Evolutionary conservation across 1,140 invertebrate species (phyloP).

Genomic region (Triops longicaudatus): DNA sequence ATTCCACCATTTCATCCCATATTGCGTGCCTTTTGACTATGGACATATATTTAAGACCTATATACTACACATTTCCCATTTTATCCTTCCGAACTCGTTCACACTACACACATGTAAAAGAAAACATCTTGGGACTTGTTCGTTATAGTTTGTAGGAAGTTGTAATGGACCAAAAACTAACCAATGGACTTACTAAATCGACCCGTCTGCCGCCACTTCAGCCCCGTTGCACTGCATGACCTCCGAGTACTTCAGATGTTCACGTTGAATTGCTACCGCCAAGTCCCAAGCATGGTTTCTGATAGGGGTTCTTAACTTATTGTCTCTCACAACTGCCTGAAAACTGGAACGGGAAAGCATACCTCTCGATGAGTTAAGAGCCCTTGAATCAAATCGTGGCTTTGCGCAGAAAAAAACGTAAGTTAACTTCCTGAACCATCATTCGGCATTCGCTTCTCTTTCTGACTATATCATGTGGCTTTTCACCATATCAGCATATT

Average conservation of each 20-base stretch:
- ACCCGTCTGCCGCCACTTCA: background rate
- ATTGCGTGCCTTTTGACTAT: slow-evolving; percentile 11
- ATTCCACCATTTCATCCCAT: background rate
- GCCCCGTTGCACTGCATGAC: background rate
- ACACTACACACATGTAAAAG: background rate
- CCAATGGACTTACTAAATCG: background rate
- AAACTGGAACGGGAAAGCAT: too few relatives aligned
- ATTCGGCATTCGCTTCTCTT: background rate
- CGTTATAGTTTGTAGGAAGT: background rate
- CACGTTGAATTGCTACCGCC: background rate
- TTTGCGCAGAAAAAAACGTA: too few relatives aligned
- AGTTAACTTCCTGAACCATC: background rate
- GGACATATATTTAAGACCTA: background rate
- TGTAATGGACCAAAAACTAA: background rate
- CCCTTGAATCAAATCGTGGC: too few relatives aligned
- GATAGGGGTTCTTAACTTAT: background rate
- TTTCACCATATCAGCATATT: background rate
- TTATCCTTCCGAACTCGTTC: background rate
- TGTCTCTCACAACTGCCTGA: too few relatives aligned
- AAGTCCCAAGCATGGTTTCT: background rate
- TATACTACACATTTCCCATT: background rate
- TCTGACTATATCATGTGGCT: background rate
- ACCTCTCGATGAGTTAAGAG: too few relatives aligned
- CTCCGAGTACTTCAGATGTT: background rate
- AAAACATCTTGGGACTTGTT: background rate